Percentiles rank a stretch among this genome's conserved stretches.
Conservation (phyloP, 2,888 invertebrate genomes). For the Hydrotaea diabolus region DNA sequence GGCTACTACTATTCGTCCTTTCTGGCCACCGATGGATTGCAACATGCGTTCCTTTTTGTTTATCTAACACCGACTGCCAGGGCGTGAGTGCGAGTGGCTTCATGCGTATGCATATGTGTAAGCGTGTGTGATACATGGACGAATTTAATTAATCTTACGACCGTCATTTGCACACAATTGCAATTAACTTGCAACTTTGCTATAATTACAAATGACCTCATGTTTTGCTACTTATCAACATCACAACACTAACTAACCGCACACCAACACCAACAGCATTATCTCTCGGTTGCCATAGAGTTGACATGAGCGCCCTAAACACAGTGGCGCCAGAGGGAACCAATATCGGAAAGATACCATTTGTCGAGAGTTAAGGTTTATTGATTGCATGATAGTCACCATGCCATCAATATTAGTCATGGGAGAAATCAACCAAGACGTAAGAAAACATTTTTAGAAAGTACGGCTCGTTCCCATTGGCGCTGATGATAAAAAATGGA, state of each 20-base stretch:
- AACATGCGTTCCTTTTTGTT: conserved; percentile 28
- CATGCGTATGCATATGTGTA: conserved; percentile 33
- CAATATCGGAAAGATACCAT: too few relatives aligned
- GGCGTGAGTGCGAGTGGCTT: background rate
- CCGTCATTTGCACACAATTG: conserved; percentile 79
- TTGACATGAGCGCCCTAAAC: background rate
- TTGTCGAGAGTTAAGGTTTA: too few relatives aligned
- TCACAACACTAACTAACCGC: conserved; percentile 68
- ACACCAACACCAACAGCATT: conserved; percentile 25
- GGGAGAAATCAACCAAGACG: too few relatives aligned
- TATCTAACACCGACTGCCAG: conserved; percentile 17
- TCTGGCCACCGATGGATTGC: conserved; percentile 16
- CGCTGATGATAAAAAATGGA: too few relatives aligned
- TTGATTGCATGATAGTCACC: too few relatives aligned
- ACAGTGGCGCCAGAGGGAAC: too few relatives aligned
- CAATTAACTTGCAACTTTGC: conserved; percentile 79
- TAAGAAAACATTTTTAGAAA: too few relatives aligned
- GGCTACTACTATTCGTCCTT: too few relatives aligned
- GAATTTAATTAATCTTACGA: conserved; percentile 79
- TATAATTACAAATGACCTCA: conserved; percentile 78
- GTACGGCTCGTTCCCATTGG: too few relatives aligned
- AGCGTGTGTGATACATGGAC: conserved; percentile 59
- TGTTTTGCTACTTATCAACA: conserved; percentile 78
- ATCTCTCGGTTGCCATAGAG: conserved; percentile 24
- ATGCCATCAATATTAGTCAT: too few relatives aligned